Evolutionary conservation across 2,888 invertebrate species (phyloP).

Genomic region (Rhagophthalmus giganteus): DNA sequence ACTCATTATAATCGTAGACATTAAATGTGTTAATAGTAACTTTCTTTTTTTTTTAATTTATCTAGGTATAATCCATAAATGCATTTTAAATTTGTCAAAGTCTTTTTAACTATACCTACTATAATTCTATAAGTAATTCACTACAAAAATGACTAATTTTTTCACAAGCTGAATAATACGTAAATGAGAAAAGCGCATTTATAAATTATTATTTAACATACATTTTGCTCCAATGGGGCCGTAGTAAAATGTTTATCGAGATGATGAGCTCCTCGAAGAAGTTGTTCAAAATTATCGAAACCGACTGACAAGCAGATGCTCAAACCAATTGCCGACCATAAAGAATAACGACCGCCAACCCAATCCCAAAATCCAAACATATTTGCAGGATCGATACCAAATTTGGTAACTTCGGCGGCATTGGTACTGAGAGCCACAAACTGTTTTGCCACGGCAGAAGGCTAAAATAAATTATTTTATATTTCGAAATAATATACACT

Average conservation of each 20-base stretch:
- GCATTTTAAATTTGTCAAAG: too few relatives aligned
- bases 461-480: constrained; percentile 56
- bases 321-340: constrained; percentile 99
- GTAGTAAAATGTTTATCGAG: constrained; percentile 92
- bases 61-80: too few relatives aligned
- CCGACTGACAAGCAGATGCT: constrained; percentile 94
- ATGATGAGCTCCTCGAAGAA: constrained; percentile 87
- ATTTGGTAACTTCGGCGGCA: constrained; percentile 88
- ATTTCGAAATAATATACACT: neutral
- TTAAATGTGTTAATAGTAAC: too few relatives aligned
- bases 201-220: constrained; percentile 62
- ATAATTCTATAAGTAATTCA: too few relatives aligned
- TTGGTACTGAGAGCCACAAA: constrained; percentile 99
- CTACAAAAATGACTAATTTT: too few relatives aligned
- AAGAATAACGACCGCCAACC: constrained; percentile 96
- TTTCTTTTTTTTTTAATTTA: too few relatives aligned
- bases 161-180: too few relatives aligned
- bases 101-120: too few relatives aligned
- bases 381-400: constrained; percentile 95
- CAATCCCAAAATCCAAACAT: constrained; percentile 99
- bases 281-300: constrained; percentile 90
- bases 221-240: constrained; percentile 89
- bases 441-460: constrained; percentile 88
- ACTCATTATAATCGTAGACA: constrained; percentile 13
- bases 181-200: too few relatives aligned